Evolutionary conservation across 1,140 invertebrate genomes (phyloP).

Genomic region (Galleria mellonella): DNA sequence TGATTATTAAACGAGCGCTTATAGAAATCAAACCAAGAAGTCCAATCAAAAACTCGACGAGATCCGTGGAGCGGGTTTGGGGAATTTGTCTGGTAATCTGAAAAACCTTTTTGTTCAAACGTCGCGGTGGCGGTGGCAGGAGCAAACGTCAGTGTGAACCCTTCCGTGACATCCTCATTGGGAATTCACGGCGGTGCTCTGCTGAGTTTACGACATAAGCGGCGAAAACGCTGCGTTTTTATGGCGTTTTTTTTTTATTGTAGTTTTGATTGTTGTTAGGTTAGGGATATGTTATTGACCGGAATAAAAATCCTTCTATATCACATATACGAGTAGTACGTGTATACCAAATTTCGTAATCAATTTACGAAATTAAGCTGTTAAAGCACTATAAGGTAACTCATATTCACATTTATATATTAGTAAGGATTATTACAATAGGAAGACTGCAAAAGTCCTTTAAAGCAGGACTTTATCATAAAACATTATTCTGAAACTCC

Average conservation of each 20-base stretch:
- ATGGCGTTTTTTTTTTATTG: background rate
- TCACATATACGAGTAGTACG: no score
- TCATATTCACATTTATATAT: no score
- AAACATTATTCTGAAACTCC: no score
- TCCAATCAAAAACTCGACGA: constrained; percentile 21
- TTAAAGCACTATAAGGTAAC: no score
- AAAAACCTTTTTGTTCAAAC: constrained; percentile 64
- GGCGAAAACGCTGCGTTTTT: constrained; percentile 17
- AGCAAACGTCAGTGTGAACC: constrained; percentile 50
- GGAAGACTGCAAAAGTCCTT: no score
- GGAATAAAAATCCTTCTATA: no score
- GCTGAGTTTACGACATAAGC: constrained; percentile 18
- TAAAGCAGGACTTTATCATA: no score
- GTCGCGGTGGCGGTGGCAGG: constrained; percentile 26
- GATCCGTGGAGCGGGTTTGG: constrained; percentile 11
- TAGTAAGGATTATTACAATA: no score
- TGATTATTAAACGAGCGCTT: constrained; percentile 6
- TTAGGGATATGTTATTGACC: background rate
- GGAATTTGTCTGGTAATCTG: constrained; percentile 20
- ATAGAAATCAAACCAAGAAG: constrained; percentile 15
- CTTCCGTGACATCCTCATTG: constrained; percentile 48
- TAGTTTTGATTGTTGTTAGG: background rate
- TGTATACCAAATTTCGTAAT: no score
- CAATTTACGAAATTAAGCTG: no score
- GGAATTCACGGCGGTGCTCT: constrained; percentile 30